Conservation (phyloP, 2,888 invertebrate genomes). For the Dexiosoma caninum region DNA sequence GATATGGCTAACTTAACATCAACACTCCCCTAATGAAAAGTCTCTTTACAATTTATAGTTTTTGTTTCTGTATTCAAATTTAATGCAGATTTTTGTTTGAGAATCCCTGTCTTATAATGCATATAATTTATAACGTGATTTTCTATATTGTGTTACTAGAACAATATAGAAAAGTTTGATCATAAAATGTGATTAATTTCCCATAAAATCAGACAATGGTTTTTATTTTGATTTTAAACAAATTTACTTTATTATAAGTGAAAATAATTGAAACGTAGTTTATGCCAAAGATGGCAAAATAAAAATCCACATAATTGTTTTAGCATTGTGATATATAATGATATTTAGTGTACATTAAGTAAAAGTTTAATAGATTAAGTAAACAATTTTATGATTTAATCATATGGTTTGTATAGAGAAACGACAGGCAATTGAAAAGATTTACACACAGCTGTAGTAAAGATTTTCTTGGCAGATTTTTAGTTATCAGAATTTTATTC, state of each 20-base stretch:
- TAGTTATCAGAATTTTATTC: too few species aligned
- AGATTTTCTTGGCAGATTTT: too few species aligned
- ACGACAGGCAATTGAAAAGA: too few species aligned
- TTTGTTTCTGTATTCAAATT: too few species aligned
- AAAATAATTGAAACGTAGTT: slow-evolving; percentile 4
- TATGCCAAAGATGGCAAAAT: background rate
- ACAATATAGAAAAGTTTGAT: slow-evolving; percentile 24
- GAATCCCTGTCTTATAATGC: slow-evolving; percentile 4
- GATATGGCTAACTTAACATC: too few species aligned
- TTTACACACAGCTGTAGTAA: too few species aligned
- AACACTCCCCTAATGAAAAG: too few species aligned
- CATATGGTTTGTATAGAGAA: too few species aligned
- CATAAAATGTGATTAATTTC: slow-evolving; percentile 51
- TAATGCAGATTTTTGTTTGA: background rate
- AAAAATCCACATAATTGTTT: background rate
- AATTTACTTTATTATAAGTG: background rate
- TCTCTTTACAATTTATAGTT: too few species aligned
- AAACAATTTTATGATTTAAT: too few species aligned
- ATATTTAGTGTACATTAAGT: background rate
- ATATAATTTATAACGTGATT: slow-evolving; percentile 35
- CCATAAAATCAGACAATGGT: slow-evolving; percentile 1
- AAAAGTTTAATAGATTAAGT: background rate
- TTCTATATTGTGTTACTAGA: slow-evolving; percentile 43
- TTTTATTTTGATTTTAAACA: background rate
- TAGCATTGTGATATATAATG: background rate